Conservation (phyloP, 2,797 vertebrate genomes). For the Limnodromus scolopaceus region DNA sequence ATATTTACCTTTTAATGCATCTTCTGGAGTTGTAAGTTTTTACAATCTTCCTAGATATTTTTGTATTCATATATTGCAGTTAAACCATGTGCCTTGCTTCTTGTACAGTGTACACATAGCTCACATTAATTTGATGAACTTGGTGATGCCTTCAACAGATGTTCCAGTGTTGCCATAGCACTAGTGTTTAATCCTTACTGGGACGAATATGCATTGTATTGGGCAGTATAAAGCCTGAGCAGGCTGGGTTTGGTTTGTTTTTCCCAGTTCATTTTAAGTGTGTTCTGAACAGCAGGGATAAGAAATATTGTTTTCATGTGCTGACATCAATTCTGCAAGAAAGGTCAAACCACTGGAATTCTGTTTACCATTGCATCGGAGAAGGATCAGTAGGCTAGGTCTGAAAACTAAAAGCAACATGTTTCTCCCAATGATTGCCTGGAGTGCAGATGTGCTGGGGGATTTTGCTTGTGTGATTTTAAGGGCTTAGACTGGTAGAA, state of each 20-base stretch:
- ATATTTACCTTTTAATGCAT: background rate
- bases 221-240: background rate
- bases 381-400: background rate
- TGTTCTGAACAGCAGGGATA: conserved; percentile 10
- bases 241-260: background rate
- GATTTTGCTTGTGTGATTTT: background rate
- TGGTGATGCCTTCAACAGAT: background rate
- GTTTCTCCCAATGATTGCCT: background rate
- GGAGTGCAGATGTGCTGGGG: background rate
- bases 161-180: background rate
- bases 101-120: background rate
- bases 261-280: background rate
- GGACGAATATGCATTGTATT: background rate
- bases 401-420: conserved; percentile 9
- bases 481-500: background rate
- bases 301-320: conserved; percentile 29
- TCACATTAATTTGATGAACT: background rate
- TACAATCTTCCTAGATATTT: background rate
- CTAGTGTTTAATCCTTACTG: background rate
- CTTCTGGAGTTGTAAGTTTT: background rate
- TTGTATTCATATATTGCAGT: background rate
- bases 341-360: conserved; percentile 65
- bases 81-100: background rate
- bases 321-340: conserved; percentile 42
- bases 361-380: conserved; percentile 1